These are phyloP conservation scores for Drosophila cyrtoloma DNA, from an alignment of 2,888 invertebrate genomes.

Conservation along the genomic window DNA sequence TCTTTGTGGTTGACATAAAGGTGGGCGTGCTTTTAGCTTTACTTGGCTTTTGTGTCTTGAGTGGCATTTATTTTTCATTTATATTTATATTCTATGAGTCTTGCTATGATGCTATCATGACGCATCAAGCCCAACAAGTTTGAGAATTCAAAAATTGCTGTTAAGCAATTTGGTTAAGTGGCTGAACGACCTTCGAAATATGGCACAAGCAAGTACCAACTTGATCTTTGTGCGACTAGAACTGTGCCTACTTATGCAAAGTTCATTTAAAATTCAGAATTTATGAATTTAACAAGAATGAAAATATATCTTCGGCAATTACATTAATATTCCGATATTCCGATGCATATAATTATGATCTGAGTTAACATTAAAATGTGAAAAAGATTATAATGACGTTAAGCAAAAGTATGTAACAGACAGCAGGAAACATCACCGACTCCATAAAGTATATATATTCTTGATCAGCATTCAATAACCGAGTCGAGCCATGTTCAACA, in stretches of 20 bases:
- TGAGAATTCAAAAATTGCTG: not conserved
- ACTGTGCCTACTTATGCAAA: not conserved
- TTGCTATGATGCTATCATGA: conserved; percentile 23
- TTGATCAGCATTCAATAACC: not conserved
- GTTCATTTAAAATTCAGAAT: not conserved
- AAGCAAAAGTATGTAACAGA: not conserved
- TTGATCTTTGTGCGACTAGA: not conserved
- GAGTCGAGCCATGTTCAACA: not conserved
- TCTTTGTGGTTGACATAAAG: conserved; percentile 42
- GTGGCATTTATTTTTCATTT: conserved; percentile 17
- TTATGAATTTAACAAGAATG: not conserved
- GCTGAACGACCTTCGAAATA: conserved; percentile 2
- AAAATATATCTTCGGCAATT: not conserved
- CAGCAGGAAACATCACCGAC: not conserved
- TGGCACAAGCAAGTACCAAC: not conserved
- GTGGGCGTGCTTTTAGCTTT: conserved; percentile 53
- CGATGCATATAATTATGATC: not conserved
- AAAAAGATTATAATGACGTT: not conserved
- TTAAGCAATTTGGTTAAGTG: not conserved
- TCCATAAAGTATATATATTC: not conserved
- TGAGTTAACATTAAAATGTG: not conserved
- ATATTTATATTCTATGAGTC: conserved; percentile 1
- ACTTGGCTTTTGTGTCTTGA: conserved; percentile 31
- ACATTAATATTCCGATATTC: not conserved
- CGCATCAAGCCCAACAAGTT: conserved; percentile 32